These are phyloP conservation scores for Gila orcuttii DNA, from an alignment of 2,113 vertebrate species.

Conservation along the genomic window DNA sequence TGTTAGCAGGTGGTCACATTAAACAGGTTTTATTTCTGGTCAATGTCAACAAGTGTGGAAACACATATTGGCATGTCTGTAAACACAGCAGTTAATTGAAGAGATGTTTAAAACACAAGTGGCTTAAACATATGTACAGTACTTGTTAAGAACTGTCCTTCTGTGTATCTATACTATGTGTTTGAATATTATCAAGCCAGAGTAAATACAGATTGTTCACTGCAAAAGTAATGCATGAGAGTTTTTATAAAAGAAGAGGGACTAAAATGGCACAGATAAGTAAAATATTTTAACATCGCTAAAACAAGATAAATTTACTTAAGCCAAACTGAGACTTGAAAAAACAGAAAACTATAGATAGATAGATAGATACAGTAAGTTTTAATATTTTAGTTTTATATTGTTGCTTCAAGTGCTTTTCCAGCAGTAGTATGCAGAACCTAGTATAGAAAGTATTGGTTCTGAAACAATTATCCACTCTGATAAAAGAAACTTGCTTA, in stretches of 20 bases:
- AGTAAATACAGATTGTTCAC: conserved; percentile 31
- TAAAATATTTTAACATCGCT: not conserved
- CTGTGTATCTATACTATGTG: not conserved
- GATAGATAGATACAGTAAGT: too few relatives aligned
- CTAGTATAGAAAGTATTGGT: conserved; percentile 64
- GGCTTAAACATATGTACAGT: conserved; percentile 11
- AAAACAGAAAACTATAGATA: too few relatives aligned
- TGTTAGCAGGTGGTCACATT: conserved; percentile 28
- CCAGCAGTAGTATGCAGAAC: conserved; percentile 49
- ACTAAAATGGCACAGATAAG: not conserved
- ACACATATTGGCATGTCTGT: not conserved
- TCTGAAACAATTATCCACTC: conserved; percentile 72
- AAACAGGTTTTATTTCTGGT: conserved; percentile 29
- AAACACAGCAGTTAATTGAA: conserved; percentile 30
- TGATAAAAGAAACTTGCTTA: conserved; percentile 73
- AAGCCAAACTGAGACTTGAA: not conserved
- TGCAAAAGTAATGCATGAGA: conserved; percentile 31
- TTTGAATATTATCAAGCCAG: not conserved
- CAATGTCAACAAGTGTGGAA: conserved; percentile 20
- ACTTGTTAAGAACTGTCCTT: not conserved
- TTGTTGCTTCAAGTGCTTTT: conserved; percentile 20
- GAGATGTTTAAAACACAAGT: conserved; percentile 24
- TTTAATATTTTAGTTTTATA: too few relatives aligned
- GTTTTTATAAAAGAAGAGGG: not conserved
- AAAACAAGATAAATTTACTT: not conserved